phyloP scores from a whole-genome alignment of 2,888 invertebrate genomes.

The Drosophila incognita region DNA sequence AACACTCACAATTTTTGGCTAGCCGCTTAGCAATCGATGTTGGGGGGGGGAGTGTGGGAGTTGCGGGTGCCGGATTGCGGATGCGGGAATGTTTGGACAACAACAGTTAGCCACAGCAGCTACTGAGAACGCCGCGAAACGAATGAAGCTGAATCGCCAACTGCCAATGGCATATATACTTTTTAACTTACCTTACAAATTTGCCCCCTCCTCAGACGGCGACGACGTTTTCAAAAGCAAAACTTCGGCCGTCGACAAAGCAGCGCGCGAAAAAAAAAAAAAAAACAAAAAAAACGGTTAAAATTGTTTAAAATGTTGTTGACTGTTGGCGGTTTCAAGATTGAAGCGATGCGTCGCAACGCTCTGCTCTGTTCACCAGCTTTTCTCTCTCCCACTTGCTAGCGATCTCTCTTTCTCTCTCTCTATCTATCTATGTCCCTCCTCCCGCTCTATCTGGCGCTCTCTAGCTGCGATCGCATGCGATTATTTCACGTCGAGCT shows the following conservation, averaged over 20 bases:
- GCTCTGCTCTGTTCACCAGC: slow-evolving; percentile 16
- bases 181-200: slow-evolving; percentile 47
- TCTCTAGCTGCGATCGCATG: slow-evolving; percentile 40
- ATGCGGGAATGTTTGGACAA: slow-evolving; percentile 26
- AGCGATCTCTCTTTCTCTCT: neutral
- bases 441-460: neutral
- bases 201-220: slow-evolving; percentile 29
- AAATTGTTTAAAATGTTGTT: slow-evolving; percentile 72
- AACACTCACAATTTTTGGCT: slow-evolving; percentile 45
- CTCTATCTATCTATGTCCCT: neutral
- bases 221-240: slow-evolving; percentile 23
- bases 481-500: slow-evolving; percentile 47
- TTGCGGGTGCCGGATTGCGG: slow-evolving; percentile 26
- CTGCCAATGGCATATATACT: slow-evolving; percentile 78
- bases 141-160: slow-evolving; percentile 77
- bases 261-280: slow-evolving; percentile 22
- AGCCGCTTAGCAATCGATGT: slow-evolving; percentile 37
- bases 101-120: slow-evolving; percentile 43
- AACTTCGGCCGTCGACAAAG: slow-evolving; percentile 30
- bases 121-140: slow-evolving; percentile 75
- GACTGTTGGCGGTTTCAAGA: slow-evolving; percentile 56
- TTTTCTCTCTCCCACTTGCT: slow-evolving; percentile 28
- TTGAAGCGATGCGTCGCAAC: slow-evolving; percentile 43
- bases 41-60: slow-evolving; percentile 7
- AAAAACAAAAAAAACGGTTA: slow-evolving; percentile 64